A percentile compares a stretch with the other conserved stretches of the same genome.
phyloP scores from a whole-genome alignment of 1,140 invertebrate genomes.

The Helicoverpa armigera region DNA sequence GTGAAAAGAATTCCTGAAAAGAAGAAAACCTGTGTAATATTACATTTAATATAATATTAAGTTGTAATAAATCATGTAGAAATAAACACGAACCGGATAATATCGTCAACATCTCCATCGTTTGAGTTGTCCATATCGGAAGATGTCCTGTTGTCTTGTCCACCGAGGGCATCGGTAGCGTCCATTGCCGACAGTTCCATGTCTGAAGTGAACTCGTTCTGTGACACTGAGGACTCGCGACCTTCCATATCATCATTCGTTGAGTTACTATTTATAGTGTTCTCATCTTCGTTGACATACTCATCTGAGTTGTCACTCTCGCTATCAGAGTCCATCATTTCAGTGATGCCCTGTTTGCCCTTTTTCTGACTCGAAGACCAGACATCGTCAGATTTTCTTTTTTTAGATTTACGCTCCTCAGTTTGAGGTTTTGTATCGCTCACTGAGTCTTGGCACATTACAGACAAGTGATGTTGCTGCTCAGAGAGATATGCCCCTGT shows the following conservation, averaged over 20 bases:
- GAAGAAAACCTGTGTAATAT: slow-evolving; percentile 11
- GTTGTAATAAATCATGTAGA: neutral
- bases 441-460: slow-evolving; percentile 76
- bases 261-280: slow-evolving; percentile 82
- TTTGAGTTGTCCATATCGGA: slow-evolving; percentile 89
- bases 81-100: slow-evolving; percentile 82
- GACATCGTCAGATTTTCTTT: slow-evolving; percentile 81
- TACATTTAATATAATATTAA: neutral
- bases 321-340: slow-evolving; percentile 88
- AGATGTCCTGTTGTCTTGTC: slow-evolving; percentile 82
- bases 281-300: slow-evolving; percentile 86
- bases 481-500: slow-evolving; percentile 82
- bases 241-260: slow-evolving; percentile 85
- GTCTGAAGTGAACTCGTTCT: slow-evolving; percentile 88
- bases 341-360: slow-evolving; percentile 77
- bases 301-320: slow-evolving; percentile 88
- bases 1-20: slow-evolving; percentile 85
- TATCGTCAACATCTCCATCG: slow-evolving; percentile 88
- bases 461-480: slow-evolving; percentile 82
- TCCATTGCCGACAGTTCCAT: slow-evolving; percentile 89
- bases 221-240: slow-evolving; percentile 86
- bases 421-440: slow-evolving; percentile 64
- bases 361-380: slow-evolving; percentile 77
- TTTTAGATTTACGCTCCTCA: slow-evolving; percentile 80
- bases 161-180: slow-evolving; percentile 86